Percentiles rank a stretch among this genome's conserved stretches.
Evolutionary conservation across 2,113 vertebrate species (phyloP).

Genomic region (Danionella cerebrum): DNA sequence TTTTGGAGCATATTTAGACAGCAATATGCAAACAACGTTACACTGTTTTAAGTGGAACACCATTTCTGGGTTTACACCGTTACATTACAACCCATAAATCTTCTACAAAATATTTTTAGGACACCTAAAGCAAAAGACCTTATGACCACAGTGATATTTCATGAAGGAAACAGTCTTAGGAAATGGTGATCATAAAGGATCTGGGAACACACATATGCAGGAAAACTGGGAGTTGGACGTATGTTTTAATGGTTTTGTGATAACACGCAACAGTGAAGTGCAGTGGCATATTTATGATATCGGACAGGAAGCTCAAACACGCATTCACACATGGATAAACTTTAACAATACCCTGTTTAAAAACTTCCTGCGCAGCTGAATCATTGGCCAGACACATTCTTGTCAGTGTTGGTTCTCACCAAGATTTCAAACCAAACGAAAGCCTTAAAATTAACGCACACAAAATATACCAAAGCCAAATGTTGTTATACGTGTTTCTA

Average conservation of each 20-base stretch:
- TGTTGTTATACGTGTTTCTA: too few species aligned
- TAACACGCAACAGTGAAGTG: conserved; percentile 5
- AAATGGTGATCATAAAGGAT: conserved; percentile 15
- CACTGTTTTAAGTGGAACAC: background rate
- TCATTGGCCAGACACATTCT: conserved; percentile 12
- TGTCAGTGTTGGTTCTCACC: conserved; percentile 12
- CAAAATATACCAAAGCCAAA: too few species aligned
- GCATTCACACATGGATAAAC: conserved; percentile 23
- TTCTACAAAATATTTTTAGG: background rate
- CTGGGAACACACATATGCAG: conserved; percentile 13
- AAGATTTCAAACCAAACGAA: background rate
- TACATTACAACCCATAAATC: background rate
- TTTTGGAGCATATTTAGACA: too few species aligned
- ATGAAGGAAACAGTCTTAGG: background rate
- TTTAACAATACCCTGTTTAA: conserved; percentile 7
- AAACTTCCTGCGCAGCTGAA: conserved; percentile 2
- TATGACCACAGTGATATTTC: background rate
- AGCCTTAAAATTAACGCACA: background rate
- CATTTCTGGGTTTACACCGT: background rate
- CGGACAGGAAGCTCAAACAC: conserved; percentile 26
- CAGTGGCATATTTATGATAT: conserved; percentile 32
- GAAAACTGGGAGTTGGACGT: conserved; percentile 26
- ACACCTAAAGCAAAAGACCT: background rate
- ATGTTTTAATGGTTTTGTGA: conserved; percentile 24
- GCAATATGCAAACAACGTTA: too few species aligned